A percentile compares a stretch with the other conserved stretches of the same genome.
These are phyloP conservation scores for Hozukius guyotensis DNA, from an alignment of 2,797 vertebrate species.

Conservation along the genomic window DNA sequence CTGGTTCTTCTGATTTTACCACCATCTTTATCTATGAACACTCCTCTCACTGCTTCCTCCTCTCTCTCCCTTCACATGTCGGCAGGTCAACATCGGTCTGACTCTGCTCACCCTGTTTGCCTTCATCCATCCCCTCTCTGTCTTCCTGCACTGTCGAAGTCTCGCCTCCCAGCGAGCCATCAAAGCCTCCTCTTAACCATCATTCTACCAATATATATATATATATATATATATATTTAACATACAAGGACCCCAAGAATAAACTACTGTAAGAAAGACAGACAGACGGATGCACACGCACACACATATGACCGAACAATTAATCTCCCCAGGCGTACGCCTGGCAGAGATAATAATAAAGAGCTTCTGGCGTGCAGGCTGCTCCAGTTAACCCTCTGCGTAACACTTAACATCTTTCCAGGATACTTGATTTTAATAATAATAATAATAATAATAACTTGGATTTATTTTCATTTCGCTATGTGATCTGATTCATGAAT, in stretches of 20 bases:
- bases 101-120: slow-evolving; percentile 83
- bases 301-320: no score
- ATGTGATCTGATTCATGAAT: neutral
- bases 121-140: slow-evolving; percentile 85
- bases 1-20: neutral
- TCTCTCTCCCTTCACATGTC: neutral
- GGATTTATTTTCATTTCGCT: neutral
- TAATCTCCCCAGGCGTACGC: no score
- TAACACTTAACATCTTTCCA: neutral
- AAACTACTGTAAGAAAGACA: no score
- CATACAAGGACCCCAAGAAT: no score
- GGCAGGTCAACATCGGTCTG: slow-evolving; percentile 88
- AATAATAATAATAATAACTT: no score
- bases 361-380: neutral
- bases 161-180: slow-evolving; percentile 32
- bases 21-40: neutral
- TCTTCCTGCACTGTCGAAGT: slow-evolving; percentile 81
- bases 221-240: no score
- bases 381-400: neutral
- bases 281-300: no score
- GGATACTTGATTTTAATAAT: neutral
- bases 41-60: neutral
- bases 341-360: neutral
- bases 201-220: no score
- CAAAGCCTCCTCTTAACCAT: no score